Percentiles rank a stretch among this genome's conserved stretches.
Conservation (phyloP, 2,888 invertebrate genomes). For the Chaetoderma sp. region DNA sequence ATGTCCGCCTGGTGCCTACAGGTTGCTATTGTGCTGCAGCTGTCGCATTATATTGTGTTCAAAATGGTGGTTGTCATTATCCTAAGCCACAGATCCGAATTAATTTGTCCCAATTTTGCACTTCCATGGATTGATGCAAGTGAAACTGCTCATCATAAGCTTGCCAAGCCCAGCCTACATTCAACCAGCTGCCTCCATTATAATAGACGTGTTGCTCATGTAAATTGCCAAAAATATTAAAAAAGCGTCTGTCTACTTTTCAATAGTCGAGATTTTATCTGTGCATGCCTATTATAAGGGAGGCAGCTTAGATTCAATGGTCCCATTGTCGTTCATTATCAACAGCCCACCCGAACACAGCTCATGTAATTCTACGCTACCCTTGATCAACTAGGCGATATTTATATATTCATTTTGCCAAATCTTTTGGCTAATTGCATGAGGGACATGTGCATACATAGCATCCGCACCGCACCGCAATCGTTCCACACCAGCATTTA, state of each 20-base stretch:
- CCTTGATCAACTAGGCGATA: conserved; percentile 20
- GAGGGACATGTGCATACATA: conserved; percentile 13
- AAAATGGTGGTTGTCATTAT: no score
- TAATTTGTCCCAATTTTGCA: no score
- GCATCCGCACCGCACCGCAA: conserved; percentile 6
- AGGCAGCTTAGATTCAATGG: conserved; percentile 10
- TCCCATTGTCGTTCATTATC: conserved; percentile 1
- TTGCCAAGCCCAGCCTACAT: no score
- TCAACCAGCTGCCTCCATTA: conserved; percentile 12
- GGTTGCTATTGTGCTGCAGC: no score
- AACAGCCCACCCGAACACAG: conserved; percentile 12
- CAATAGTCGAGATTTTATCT: conserved; percentile 17
- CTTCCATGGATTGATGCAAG: no score
- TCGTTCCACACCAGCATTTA: not conserved
- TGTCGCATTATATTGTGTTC: no score
- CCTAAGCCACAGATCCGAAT: no score
- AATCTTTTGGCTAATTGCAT: conserved; percentile 7
- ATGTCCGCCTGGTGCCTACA: no score
- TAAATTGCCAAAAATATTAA: conserved; percentile 14
- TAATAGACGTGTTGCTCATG: not conserved
- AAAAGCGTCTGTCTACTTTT: conserved; percentile 28
- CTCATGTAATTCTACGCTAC: conserved; percentile 12
- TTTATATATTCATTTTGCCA: conserved; percentile 22
- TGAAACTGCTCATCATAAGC: no score
- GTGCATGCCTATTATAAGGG: conserved; percentile 19